phyloP scores from a whole-genome alignment of 2,888 invertebrate genomes.

The Melinaea menophilus region DNA sequence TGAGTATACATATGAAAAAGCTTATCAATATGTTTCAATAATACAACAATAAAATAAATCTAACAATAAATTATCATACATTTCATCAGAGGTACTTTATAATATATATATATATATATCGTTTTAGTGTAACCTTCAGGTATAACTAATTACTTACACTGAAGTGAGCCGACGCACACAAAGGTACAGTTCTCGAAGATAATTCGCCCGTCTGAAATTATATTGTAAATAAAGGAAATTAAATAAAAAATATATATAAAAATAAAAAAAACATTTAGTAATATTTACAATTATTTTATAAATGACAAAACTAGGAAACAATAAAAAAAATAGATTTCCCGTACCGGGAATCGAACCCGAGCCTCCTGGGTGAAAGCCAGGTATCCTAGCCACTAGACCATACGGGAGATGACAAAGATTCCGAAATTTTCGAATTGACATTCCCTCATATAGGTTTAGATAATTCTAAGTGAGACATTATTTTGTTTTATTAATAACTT shows the following conservation, averaged over 20 bases:
- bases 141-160: constrained; percentile 45
- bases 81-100: neutral
- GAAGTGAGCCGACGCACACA: constrained; percentile 61
- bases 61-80: too few relatives aligned
- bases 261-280: neutral
- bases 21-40: too few relatives aligned
- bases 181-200: constrained; percentile 48
- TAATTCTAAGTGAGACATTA: too few relatives aligned
- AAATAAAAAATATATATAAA: neutral
- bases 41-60: too few relatives aligned
- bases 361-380: constrained; percentile 86
- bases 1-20: neutral
- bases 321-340: constrained; percentile 56
- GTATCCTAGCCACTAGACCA: constrained; percentile 85
- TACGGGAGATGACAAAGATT: constrained; percentile 62
- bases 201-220: constrained; percentile 20
- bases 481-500: too few relatives aligned
- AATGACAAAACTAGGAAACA: neutral
- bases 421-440: neutral
- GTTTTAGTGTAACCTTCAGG: too few relatives aligned
- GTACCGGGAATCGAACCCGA: constrained; percentile 86
- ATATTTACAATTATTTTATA: neutral
- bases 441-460: too few relatives aligned
- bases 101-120: neutral
- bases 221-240: constrained; percentile 1